Evolutionary conservation across 2,888 invertebrate genomes (phyloP).

Genomic region (Platerodrilus igneus): DNA sequence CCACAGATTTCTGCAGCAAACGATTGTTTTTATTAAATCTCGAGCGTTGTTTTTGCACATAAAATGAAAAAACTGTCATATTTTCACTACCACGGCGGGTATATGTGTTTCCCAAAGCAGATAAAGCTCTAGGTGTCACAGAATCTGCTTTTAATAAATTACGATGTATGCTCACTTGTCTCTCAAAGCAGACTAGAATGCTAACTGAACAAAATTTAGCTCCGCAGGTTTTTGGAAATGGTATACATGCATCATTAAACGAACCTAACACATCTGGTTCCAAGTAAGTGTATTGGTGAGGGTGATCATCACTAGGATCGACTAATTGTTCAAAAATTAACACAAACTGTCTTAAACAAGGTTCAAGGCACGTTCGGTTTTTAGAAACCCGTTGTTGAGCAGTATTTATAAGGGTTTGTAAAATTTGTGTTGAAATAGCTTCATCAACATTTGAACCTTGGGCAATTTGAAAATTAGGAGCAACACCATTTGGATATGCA

Average conservation of each 20-base stretch:
- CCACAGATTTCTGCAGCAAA: constrained; percentile 51
- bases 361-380: constrained; percentile 81
- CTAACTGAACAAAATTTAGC: constrained; percentile 89
- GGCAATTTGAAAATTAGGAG: constrained; percentile 63
- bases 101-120: constrained; percentile 58
- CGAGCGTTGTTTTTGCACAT: constrained; percentile 57
- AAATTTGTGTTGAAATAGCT: constrained; percentile 64
- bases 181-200: constrained; percentile 79
- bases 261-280: constrained; percentile 43
- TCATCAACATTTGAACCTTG: constrained; percentile 61
- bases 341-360: constrained; percentile 72
- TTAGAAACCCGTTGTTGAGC: constrained; percentile 79
- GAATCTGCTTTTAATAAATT: constrained; percentile 68
- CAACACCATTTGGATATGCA: constrained; percentile 66
- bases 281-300: constrained; percentile 29
- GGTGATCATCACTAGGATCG: constrained; percentile 50
- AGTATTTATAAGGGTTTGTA: constrained; percentile 76
- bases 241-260: constrained; percentile 74
- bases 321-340: constrained; percentile 59
- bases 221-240: constrained; percentile 91
- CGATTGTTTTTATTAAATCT: constrained; percentile 31
- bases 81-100: constrained; percentile 38
- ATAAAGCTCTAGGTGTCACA: constrained; percentile 73
- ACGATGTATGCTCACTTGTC: constrained; percentile 62
- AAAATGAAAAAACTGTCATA: constrained; percentile 65